phyloP scores from a whole-genome alignment of 1,140 invertebrate genomes.

The Maconellicoccus hirsutus region DNA sequence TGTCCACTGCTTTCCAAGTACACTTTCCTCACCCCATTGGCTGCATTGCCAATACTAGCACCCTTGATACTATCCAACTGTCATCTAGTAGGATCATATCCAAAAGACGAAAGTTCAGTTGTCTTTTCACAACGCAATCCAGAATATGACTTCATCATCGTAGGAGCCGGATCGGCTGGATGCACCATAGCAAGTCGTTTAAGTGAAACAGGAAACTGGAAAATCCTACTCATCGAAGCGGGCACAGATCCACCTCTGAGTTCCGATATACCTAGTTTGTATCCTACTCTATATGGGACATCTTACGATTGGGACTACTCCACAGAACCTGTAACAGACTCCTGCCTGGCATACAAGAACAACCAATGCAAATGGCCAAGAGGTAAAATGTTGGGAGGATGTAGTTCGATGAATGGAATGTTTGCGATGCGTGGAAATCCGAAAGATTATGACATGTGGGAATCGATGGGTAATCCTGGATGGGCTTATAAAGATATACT shows the following conservation, averaged over 20 bases:
- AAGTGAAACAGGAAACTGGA: constrained; percentile 33
- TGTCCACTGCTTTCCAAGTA: too few species aligned
- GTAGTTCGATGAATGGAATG: constrained; percentile 69
- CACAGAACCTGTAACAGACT: constrained; percentile 37
- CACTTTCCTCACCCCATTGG: too few species aligned
- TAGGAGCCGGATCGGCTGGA: constrained; percentile 35
- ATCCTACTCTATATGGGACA: constrained; percentile 40
- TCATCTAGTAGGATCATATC: neutral
- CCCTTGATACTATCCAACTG: neutral
- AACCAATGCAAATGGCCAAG: constrained; percentile 44
- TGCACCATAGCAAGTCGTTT: constrained; percentile 33
- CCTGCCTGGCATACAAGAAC: constrained; percentile 41
- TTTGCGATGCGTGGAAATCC: constrained; percentile 73
- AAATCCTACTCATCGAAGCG: constrained; percentile 44
- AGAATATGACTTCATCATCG: constrained; percentile 31
- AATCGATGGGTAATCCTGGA: constrained; percentile 49
- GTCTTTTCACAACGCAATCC: neutral
- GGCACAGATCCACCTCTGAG: constrained; percentile 49
- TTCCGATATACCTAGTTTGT: constrained; percentile 25
- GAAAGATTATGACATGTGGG: constrained; percentile 65
- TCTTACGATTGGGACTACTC: constrained; percentile 54
- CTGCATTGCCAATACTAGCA: too few species aligned
- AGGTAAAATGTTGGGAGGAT: constrained; percentile 56
- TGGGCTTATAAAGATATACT: constrained; percentile 55
- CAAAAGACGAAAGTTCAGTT: neutral